Evolutionary conservation across 2,888 invertebrate genomes (phyloP).

Genomic region (Rhingia rostrata): DNA sequence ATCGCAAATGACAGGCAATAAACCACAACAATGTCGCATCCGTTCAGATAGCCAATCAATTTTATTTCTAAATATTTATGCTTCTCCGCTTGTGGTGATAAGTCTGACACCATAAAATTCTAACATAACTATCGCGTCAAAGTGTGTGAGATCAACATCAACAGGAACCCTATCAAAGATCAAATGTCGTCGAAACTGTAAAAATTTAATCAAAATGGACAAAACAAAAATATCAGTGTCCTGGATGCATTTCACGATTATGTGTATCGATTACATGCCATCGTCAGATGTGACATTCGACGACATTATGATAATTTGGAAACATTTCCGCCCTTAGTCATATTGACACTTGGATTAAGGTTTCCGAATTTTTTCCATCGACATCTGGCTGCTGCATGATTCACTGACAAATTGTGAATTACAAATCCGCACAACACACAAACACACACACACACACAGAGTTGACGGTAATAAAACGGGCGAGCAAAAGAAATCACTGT

Average conservation of each 20-base stretch:
- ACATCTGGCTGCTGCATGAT: conserved; percentile 64
- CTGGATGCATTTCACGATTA: conserved; percentile 11
- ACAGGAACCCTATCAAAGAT: conserved; percentile 1
- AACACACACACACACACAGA: conserved; percentile 9
- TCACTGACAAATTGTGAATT: conserved; percentile 60
- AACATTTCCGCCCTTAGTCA: conserved; percentile 24
- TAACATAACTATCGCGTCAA: conserved; percentile 2
- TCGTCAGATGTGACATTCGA: conserved; percentile 20
- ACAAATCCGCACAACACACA: conserved; percentile 47
- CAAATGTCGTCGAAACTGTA: conserved; percentile 22
- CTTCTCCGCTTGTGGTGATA: neutral
- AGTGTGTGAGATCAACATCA: neutral
- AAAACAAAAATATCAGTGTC: conserved; percentile 5
- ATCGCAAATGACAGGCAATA: too few relatives aligned
- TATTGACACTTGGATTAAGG: conserved; percentile 56
- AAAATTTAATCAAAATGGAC: conserved; percentile 22
- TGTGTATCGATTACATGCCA: conserved; percentile 47
- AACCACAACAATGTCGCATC: too few relatives aligned
- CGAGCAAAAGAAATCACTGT: conserved; percentile 30
- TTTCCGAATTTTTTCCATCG: conserved; percentile 21
- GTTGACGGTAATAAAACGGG: conserved; percentile 49
- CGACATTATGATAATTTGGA: conserved; percentile 38
- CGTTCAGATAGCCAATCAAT: neutral
- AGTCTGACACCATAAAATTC: conserved; percentile 15
- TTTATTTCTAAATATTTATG: neutral